Base-by-base conservation (phyloP, 2,888 invertebrate species). In the Stenotaenia linearis region DNA sequence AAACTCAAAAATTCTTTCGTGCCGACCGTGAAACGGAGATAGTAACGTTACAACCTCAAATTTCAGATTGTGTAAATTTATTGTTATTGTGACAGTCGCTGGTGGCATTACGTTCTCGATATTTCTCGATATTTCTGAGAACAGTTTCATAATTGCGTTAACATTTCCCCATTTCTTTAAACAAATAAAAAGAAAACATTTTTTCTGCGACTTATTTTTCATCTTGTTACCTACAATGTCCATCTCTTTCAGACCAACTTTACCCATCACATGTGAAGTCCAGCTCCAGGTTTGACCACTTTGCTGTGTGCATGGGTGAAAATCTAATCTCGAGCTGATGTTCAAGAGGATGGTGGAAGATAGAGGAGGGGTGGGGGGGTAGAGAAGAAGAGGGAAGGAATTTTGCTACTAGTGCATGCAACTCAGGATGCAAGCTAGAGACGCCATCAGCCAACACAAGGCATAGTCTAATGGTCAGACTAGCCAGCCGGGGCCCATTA, bases 401-500 rank as follows among this genome's bases (percentile, higher is more conserved):
- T 69, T 69, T 69, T 69, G 69, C 69, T 69, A 69, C 69, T 69
- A 23, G 25, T n/a, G 69, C 69, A 69, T 69, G 69, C 69, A 69
- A 69, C 69, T 25, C 69, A 69, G 69, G 28, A 69, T 69, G 69
- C 69, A 69, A 69, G 25, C 25, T 28, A 69, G 25, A 69, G 69
- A 69, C 69, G 69, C 69, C 69, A 69, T 69, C 69, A 69, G 69
- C 69, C 69, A 69, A 69, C 69, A 69, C 28, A 69, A 69, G 69
- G 28, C 69, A 50, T 50, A 50, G 50, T 50, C 69, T 69, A 69
- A 69, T 69, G 69, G 69, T 28, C 69, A 69, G 69, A 69, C 69
- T 69, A 69, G 69, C 69, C 69, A 69, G 69, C 69, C 69, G 69
- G 69, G 69, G 69, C 69, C 69, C 69, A 69, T 69, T 69, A 69